Percentiles rank a stretch among this genome's conserved stretches.
phyloP scores from a whole-genome alignment of 2,888 invertebrate genomes.

The Crepidodera aurea region DNA sequence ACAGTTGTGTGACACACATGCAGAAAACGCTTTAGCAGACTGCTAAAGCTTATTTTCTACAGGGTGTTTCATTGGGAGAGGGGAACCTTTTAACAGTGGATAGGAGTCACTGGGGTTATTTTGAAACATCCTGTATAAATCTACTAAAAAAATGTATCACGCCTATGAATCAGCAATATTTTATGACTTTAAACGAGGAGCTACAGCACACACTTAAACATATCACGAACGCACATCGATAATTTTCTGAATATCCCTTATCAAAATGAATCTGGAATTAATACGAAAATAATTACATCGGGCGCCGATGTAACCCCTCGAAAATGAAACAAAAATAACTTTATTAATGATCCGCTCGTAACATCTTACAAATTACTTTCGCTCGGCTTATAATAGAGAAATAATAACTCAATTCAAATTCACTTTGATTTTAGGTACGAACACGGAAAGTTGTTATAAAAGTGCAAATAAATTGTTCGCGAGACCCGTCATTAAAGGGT shows the following conservation, averaged over 20 bases:
- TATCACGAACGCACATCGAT: background rate
- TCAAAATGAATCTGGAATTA: constrained; percentile 32
- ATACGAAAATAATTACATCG: constrained; percentile 39
- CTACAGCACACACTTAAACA: no score
- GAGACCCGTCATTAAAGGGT: background rate
- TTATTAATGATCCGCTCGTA: constrained; percentile 19
- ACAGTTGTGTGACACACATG: no score
- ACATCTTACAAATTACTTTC: constrained; percentile 22
- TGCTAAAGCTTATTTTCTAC: no score
- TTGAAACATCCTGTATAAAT: no score
- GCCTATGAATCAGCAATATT: no score
- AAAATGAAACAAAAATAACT: constrained; percentile 21
- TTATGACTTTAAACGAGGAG: no score
- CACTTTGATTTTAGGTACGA: constrained; percentile 44
- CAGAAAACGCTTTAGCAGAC: no score
- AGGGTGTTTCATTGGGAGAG: no score
- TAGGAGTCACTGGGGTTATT: no score
- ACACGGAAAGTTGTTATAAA: constrained; percentile 52
- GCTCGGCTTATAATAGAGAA: constrained; percentile 44
- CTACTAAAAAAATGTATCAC: no score
- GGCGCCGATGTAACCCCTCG: constrained; percentile 15
- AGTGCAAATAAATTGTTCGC: constrained; percentile 43
- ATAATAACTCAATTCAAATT: constrained; percentile 53
- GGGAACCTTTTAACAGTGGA: no score
- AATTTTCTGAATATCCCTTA: constrained; percentile 23